Evolutionary conservation across 2,888 invertebrate species (phyloP), one percentile per base, ranked within the genome.

Genomic region (Scaptomyza caliginosa): DNA sequence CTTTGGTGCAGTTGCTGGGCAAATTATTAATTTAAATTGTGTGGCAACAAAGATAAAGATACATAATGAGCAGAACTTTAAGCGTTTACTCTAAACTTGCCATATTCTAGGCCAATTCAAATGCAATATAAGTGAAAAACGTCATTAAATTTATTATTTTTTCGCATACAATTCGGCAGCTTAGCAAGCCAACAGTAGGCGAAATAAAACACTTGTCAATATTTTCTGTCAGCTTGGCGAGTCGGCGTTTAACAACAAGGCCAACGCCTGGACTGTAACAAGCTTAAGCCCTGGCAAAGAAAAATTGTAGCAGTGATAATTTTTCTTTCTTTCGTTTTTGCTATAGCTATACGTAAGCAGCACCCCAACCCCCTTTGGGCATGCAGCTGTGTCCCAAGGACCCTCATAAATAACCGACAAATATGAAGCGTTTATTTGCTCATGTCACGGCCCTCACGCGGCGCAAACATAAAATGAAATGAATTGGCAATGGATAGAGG

Each of bases 371-470:
- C 26, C 36, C 6, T 51, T 60, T 59, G 60, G 34, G 50, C 60
- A 43, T 62, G 74, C 83, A 83, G 86, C 83, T 83, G 80, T 68
- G 87, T 68, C 74, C 83, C 78, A 81, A 84, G 86, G 82, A 86
- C 87, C 87, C 84, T 85, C 87, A 85, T 87, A 85, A 85, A 85
- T 85, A 85, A 87, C 80, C 75, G 79, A 87, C 87, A 87, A 85
- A 85, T 85, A 85, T 85, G 84, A 85, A 85, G 84, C 84, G 84
- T 85, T 85, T 87, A 85, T 85, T 85, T 85, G 84, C 87, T 84
- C 79, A 86, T 86, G 87, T 84, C 87, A 74, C 66, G 86, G 73
- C 82, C 77, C 84, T 84, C 68, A 80, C 73, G 62, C 62, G 67
- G 62, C 40, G 73, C 57, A 52, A 52, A 17, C 69, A 34, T 34